Conservation (phyloP, 1,140 invertebrate genomes). For the Matsumurasca onukii region DNA sequence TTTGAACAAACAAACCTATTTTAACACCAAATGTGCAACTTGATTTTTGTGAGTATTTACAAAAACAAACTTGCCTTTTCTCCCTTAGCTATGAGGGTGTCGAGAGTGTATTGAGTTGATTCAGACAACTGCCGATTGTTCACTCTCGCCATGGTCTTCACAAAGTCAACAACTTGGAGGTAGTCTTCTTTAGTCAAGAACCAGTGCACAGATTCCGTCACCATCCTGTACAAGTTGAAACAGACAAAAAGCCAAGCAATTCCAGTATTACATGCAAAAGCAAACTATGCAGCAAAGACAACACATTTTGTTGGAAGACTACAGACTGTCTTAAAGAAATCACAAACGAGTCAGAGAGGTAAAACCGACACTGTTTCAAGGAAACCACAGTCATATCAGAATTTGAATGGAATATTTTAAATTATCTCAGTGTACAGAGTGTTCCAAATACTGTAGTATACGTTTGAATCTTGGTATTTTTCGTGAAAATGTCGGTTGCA, state of each 20-base stretch:
- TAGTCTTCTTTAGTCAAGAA: not conserved
- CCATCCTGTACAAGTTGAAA: slow-evolving; percentile 20
- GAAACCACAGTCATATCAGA: too few species aligned
- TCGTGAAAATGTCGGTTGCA: too few species aligned
- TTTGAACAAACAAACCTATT: too few species aligned
- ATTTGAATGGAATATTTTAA: too few species aligned
- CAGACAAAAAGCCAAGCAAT: not conserved
- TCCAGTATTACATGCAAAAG: not conserved
- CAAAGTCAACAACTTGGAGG: not conserved
- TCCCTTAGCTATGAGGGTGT: not conserved
- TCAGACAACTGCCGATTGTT: slow-evolving; percentile 6
- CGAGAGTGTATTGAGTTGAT: not conserved
- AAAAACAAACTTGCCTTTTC: slow-evolving; percentile 22
- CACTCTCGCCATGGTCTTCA: slow-evolving; percentile 9
- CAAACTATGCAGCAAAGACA: not conserved
- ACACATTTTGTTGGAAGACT: not conserved
- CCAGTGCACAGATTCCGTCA: slow-evolving; percentile 10
- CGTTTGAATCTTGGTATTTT: too few species aligned
- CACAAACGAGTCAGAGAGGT: too few species aligned
- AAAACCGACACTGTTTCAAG: too few species aligned
- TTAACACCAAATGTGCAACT: too few species aligned
- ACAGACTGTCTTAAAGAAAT: too few species aligned
- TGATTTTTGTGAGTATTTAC: too few species aligned
- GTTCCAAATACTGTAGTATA: too few species aligned
- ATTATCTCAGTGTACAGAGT: too few species aligned